phyloP scores from a whole-genome alignment of 2,888 invertebrate species.

The Spisula solida region DNA sequence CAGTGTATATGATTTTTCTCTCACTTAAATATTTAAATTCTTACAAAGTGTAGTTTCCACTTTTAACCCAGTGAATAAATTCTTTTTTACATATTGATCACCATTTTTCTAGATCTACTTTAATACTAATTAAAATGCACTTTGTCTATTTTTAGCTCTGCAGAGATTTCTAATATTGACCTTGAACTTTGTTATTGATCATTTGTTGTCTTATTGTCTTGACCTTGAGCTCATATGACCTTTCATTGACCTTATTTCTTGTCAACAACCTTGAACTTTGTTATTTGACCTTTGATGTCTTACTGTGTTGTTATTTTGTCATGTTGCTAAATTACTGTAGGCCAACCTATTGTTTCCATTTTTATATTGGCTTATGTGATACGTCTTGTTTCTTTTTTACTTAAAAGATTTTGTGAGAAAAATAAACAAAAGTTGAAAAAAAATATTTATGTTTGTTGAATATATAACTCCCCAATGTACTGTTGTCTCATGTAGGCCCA shows the following conservation, averaged over 20 bases:
- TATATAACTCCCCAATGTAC: background rate
- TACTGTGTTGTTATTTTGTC: conserved; percentile 10
- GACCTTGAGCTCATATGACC: background rate
- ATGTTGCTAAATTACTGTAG: conserved; percentile 13
- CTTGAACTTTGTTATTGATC: background rate
- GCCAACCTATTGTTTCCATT: conserved; percentile 32
- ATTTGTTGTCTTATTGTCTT: too few relatives aligned
- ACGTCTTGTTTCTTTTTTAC: conserved; percentile 46
- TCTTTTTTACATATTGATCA: too few relatives aligned
- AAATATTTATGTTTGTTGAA: background rate
- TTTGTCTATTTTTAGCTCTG: too few relatives aligned
- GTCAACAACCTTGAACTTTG: background rate
- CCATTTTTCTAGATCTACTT: too few relatives aligned
- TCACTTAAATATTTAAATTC: too few relatives aligned
- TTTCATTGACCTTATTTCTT: conserved; percentile 18
- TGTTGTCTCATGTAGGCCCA: too few relatives aligned
- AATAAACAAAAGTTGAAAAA: conserved; percentile 32
- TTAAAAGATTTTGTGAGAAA: conserved; percentile 35
- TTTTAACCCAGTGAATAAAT: too few relatives aligned
- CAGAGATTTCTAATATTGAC: background rate
- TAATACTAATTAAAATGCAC: too few relatives aligned
- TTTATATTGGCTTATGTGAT: conserved; percentile 43
- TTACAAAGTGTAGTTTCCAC: too few relatives aligned
- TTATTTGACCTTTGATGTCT: conserved; percentile 8
- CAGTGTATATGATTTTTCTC: background rate